A percentile compares a stretch with the other conserved stretches of the same genome.
phyloP scores from a whole-genome alignment of 2,888 invertebrate genomes.

The Beris morrisii region DNA sequence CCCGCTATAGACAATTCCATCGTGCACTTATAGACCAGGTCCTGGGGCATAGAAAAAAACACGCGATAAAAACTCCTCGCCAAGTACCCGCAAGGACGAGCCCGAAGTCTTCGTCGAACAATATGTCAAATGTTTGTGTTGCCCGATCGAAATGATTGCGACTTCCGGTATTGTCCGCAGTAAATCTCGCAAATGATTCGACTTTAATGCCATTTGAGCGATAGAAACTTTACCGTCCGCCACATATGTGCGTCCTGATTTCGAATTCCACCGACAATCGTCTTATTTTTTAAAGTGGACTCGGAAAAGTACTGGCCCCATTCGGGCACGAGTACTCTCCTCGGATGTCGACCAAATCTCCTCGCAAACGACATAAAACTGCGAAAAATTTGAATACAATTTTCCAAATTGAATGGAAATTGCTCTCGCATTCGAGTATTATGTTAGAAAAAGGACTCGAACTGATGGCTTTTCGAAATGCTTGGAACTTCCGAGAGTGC shows the following conservation, averaged over 20 bases:
- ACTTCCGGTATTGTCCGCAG: slow-evolving; percentile 24
- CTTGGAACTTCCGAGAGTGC: background rate
- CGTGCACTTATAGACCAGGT: background rate
- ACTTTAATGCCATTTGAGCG: slow-evolving; percentile 23
- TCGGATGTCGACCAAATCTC: background rate
- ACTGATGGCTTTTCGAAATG: no score
- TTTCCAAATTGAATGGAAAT: slow-evolving; percentile 12
- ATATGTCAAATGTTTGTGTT: slow-evolving; percentile 27
- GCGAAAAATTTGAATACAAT: slow-evolving; percentile 32
- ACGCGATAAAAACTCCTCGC: slow-evolving; percentile 24
- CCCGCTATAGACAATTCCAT: slow-evolving; percentile 13
- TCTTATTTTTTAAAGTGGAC: slow-evolving; percentile 14
- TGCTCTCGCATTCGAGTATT: background rate
- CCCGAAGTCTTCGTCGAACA: slow-evolving; percentile 22
- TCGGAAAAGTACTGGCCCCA: background rate
- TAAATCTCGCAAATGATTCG: slow-evolving; percentile 25
- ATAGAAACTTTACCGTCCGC: slow-evolving; percentile 11
- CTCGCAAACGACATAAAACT: slow-evolving; percentile 26
- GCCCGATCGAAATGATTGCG: slow-evolving; percentile 23
- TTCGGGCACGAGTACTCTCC: background rate
- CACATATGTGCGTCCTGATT: slow-evolving; percentile 12
- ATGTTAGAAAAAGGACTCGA: no score
- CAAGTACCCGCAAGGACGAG: background rate
- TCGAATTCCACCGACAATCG: slow-evolving; percentile 20
- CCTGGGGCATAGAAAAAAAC: slow-evolving; percentile 15